Conservation (phyloP, 1,140 invertebrate genomes). For the Drosophila insularis region DNA sequence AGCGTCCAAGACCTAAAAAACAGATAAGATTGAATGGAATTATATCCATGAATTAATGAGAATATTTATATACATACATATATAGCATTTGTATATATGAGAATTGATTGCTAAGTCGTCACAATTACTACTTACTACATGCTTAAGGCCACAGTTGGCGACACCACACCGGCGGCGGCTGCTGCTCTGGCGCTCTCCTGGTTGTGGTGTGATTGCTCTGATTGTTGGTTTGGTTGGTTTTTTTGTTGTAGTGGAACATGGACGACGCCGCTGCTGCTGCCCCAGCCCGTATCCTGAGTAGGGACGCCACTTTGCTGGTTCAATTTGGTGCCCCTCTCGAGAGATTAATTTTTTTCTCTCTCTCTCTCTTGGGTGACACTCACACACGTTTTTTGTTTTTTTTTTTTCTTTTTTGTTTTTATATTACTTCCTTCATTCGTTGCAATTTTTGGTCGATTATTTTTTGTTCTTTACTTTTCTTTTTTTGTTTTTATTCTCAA, state of each 20-base stretch:
- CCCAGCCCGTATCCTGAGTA: constrained; percentile 71
- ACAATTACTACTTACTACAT: constrained; percentile 69
- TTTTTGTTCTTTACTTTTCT: constrained; percentile 28
- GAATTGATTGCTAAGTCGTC: not conserved
- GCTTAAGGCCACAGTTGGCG: constrained; percentile 81
- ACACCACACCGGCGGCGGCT: constrained; percentile 75
- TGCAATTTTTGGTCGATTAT: constrained; percentile 20
- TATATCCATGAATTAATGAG: not conserved
- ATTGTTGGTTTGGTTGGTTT: constrained; percentile 38
- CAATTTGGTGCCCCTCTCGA: constrained; percentile 58
- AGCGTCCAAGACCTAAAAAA: constrained; percentile 8
- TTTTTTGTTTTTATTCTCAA: constrained; percentile 49
- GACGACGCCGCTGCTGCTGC: constrained; percentile 77
- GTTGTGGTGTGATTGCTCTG: constrained; percentile 40
- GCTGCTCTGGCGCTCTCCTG: constrained; percentile 56
- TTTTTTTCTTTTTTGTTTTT: too few relatives aligned
- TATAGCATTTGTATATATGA: not conserved
- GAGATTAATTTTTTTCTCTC: constrained; percentile 32
- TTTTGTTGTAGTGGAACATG: constrained; percentile 60
- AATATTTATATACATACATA: not conserved
- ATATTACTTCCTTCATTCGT: constrained; percentile 25
- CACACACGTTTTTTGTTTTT: constrained; percentile 23
- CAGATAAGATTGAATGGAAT: not conserved
- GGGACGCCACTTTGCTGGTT: constrained; percentile 77
- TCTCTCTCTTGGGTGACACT: not conserved